phyloP scores from a whole-genome alignment of 2,888 invertebrate genomes.

The Drosophila falleni region DNA sequence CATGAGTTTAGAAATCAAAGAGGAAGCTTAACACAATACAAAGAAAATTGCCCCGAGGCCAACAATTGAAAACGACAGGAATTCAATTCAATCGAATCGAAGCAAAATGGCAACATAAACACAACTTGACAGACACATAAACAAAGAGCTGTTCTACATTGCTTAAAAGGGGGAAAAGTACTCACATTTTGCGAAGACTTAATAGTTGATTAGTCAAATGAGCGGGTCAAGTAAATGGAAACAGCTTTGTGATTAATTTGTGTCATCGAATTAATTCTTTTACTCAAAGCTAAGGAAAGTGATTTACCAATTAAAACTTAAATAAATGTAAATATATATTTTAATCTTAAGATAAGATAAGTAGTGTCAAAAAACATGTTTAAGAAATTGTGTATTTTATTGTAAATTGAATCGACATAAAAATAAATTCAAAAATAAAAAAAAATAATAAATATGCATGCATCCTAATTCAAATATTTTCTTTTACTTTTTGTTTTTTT shows the following conservation, averaged over 20 bases:
- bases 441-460: too few species aligned
- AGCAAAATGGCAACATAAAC: conserved; percentile 18
- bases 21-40: not conserved
- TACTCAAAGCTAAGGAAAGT: too few species aligned
- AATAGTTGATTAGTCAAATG: conserved; percentile 11
- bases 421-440: too few species aligned
- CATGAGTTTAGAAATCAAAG: not conserved
- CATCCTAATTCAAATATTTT: too few species aligned
- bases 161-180: conserved; percentile 4
- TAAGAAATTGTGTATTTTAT: too few species aligned
- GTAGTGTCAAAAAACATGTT: too few species aligned
- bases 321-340: too few species aligned
- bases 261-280: not conserved
- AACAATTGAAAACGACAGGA: conserved; percentile 33
- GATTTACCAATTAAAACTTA: too few species aligned
- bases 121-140: conserved; percentile 9
- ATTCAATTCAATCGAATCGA: conserved; percentile 7
- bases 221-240: conserved; percentile 9
- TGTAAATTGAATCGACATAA: too few species aligned
- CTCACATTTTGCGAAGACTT: not conserved
- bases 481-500: too few species aligned
- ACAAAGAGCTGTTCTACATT: not conserved
- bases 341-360: too few species aligned
- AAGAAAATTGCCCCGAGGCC: conserved; percentile 30
- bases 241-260: not conserved